A percentile compares a stretch with the other conserved stretches of the same genome.
Evolutionary conservation across 2,888 invertebrate species (phyloP).

Genomic region (Torymus tubicola): DNA sequence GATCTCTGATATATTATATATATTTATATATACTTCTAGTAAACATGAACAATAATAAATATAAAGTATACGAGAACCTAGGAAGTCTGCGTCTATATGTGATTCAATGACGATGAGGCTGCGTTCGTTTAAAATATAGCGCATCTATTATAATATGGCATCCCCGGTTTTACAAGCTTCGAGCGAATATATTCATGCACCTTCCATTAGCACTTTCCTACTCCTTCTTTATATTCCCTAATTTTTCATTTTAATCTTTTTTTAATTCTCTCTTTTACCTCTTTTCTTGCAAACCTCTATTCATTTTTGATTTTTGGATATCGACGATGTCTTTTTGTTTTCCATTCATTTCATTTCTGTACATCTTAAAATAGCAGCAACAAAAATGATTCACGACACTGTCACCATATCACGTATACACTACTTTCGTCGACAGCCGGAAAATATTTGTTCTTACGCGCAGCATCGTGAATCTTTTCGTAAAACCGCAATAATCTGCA

Average conservation of each 20-base stretch:
- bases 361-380: constrained; percentile 35
- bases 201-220: constrained; percentile 56
- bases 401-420: background rate
- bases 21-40: constrained; percentile 74
- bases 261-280: constrained; percentile 30
- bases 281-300: background rate
- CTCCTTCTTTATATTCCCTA: constrained; percentile 2
- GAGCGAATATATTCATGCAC: constrained; percentile 61
- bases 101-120: constrained; percentile 67
- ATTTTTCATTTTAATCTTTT: background rate
- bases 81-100: constrained; percentile 71
- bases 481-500: constrained; percentile 17
- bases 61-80: constrained; percentile 75
- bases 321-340: constrained; percentile 52
- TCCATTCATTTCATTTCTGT: constrained; percentile 29
- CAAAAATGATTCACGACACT: constrained; percentile 20
- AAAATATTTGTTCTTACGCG: constrained; percentile 27
- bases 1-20: constrained; percentile 72
- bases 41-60: constrained; percentile 77
- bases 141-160: constrained; percentile 70
- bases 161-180: constrained; percentile 68
- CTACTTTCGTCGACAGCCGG: background rate
- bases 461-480: background rate
- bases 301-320: constrained; percentile 51
- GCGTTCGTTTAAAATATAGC: constrained; percentile 73